Percentiles rank a stretch among this genome's conserved stretches.
Evolutionary conservation across 2,113 vertebrate species (phyloP).

Genomic region (Climacteris rufus): DNA sequence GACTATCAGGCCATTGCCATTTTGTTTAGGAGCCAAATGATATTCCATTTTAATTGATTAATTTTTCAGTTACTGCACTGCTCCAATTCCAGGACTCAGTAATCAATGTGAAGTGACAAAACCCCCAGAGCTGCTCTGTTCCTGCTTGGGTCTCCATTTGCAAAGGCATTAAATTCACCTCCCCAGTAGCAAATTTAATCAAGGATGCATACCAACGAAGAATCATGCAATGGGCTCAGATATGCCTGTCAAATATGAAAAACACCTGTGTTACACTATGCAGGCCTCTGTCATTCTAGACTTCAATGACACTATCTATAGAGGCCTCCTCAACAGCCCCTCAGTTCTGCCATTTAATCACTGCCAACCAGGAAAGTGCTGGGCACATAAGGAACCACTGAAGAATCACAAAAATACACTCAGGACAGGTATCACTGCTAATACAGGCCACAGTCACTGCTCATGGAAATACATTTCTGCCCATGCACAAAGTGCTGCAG

Average conservation of each 20-base stretch:
- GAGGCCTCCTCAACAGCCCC: not conserved
- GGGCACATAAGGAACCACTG: not conserved
- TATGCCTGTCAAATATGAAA: constrained; percentile 6
- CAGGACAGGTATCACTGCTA: not conserved
- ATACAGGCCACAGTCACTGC: not conserved
- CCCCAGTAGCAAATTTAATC: constrained; percentile 9
- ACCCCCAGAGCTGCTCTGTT: not conserved
- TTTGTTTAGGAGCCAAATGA: constrained; percentile 44
- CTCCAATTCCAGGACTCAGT: constrained; percentile 26
- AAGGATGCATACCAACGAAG: constrained; percentile 15
- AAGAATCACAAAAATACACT: not conserved
- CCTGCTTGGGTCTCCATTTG: not conserved
- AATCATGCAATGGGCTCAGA: not conserved
- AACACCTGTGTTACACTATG: not conserved
- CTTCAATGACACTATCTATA: not conserved
- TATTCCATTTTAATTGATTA: constrained; percentile 32
- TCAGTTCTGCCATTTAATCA: not conserved
- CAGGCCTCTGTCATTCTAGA: not conserved
- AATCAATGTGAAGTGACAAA: constrained; percentile 46
- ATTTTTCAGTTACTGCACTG: constrained; percentile 37
- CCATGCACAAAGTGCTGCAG: rapidly evolving
- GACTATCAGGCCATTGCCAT: not conserved
- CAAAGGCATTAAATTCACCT: constrained; percentile 22
- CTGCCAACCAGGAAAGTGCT: not conserved
- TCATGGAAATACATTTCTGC: not conserved